Evolutionary conservation across 2,888 invertebrate genomes (phyloP).

Genomic region (Chesias legatella): DNA sequence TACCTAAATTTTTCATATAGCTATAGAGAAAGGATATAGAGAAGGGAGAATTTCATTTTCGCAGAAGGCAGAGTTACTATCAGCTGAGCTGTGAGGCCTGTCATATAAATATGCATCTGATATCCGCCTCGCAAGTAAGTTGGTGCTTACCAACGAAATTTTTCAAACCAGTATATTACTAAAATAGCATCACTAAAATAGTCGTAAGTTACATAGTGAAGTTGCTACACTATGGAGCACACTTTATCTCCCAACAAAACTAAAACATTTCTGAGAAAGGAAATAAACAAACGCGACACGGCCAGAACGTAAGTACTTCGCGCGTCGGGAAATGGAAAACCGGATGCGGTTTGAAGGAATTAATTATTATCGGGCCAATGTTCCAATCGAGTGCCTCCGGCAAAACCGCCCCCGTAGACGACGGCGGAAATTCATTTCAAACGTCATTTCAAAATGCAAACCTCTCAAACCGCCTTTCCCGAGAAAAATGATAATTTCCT

Average conservation of each 20-base stretch:
- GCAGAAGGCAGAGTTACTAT: no score
- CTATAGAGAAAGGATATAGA: no score
- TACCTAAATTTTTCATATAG: no score
- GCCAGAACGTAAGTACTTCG: slow-evolving; percentile 19
- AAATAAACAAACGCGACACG: slow-evolving; percentile 35
- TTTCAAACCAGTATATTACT: no score
- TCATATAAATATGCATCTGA: no score
- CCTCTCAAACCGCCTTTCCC: slow-evolving; percentile 37
- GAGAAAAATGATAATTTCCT: slow-evolving; percentile 64
- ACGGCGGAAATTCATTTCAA: slow-evolving; percentile 72
- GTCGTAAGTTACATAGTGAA: no score
- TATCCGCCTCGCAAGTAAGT: no score
- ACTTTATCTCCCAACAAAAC: slow-evolving; percentile 15
- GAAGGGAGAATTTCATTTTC: no score
- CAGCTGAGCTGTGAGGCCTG: no score
- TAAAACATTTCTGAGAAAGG: slow-evolving; percentile 25
- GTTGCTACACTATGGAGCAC: no score
- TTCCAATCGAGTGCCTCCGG: slow-evolving; percentile 67
- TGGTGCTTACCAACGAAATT: no score
- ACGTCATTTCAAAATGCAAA: slow-evolving; percentile 68
- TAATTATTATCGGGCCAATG: slow-evolving; percentile 74
- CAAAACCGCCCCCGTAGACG: slow-evolving; percentile 39
- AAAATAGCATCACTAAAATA: no score
- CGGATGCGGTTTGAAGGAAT: slow-evolving; percentile 59
- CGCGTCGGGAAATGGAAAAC: slow-evolving; percentile 34